Evolutionary conservation across 2,888 invertebrate genomes (phyloP), one percentile per base, ranked within the genome.

Genomic region (Ectropis crepuscularia): DNA sequence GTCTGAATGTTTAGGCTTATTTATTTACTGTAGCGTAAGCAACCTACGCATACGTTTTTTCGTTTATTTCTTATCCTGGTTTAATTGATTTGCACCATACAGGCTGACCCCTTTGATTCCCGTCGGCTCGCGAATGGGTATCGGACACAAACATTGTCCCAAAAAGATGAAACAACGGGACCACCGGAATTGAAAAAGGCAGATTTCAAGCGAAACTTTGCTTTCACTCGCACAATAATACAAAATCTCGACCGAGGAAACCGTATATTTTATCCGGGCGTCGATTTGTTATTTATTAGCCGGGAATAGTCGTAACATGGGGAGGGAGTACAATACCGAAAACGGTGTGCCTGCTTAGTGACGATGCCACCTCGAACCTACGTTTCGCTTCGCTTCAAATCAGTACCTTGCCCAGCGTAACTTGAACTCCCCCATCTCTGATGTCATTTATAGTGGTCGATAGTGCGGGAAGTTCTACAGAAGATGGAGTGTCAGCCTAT

Each of bases 231-330:
- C 74, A 77, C 76, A 79, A 79, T 81, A 79, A 78, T 76, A 83
- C 78, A 79, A 87, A 89, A 89, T 87, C 86, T 86, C 82, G 77
- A 79, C 82, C 66, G 79, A 85, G 86, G 85, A 85, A 88, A 85
- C 86, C 83, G 87, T 90, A 86, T 87, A 90, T 90, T 89, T 89
- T 89, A 88, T 87, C 86, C 86, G 83, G 85, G 87, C 87, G 88
- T 89, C 90, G 91, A 91, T 92, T 91, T 92, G 91, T 92, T 91
- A 92, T 92, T 92, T 91, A 91, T 91, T 92, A 91, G 90, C 83
- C 81, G 86, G 85, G 89, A 89, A 90, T 89, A 90, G 90, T 89
- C 86, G 90, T 89, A 89, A 88, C 87, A 89, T 85, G 83, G 87
- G 87, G 87, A 79, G 86, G 80, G 84, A 83, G 82, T 80, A 89